Evolutionary conservation across 1,140 invertebrate species (phyloP).

Genomic region (Megalonaias nervosa): DNA sequence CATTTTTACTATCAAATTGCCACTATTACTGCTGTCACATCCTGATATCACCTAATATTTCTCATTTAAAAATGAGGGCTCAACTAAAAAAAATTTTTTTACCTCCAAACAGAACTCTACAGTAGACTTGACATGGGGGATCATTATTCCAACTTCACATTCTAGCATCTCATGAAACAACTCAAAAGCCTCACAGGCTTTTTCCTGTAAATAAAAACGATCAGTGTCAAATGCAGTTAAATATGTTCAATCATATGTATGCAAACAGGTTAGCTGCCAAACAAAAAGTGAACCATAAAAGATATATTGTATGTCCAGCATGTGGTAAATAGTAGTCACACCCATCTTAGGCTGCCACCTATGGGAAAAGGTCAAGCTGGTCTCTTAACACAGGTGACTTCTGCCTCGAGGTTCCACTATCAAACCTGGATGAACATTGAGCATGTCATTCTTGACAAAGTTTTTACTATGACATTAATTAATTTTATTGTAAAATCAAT

Average conservation of each 20-base stretch:
- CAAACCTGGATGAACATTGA: no score
- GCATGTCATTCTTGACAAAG: no score
- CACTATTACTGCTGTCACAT: not conserved
- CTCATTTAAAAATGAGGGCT: not conserved
- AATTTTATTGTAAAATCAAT: no score
- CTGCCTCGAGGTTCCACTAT: no score
- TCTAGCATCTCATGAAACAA: slow-evolving; percentile 83
- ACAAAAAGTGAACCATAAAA: not conserved
- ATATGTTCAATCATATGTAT: slow-evolving; percentile 61
- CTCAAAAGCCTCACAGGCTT: slow-evolving; percentile 79
- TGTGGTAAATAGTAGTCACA: no score
- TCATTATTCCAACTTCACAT: slow-evolving; percentile 77
- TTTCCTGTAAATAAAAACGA: slow-evolving; percentile 64
- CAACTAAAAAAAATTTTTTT: slow-evolving; percentile 12
- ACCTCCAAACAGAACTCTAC: slow-evolving; percentile 80
- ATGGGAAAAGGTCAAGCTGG: no score
- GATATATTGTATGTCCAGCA: no score
- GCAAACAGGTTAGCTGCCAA: slow-evolving; percentile 1
- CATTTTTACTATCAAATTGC: not conserved
- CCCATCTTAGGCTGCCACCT: no score
- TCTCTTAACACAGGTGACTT: no score
- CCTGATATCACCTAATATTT: not conserved
- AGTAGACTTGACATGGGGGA: slow-evolving; percentile 78
- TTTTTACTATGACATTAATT: no score
- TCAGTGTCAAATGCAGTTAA: slow-evolving; percentile 1